Evolutionary conservation across 2,888 invertebrate species (phyloP), one percentile per base, ranked within the genome.

Genomic region (Apamea monoglypha): DNA sequence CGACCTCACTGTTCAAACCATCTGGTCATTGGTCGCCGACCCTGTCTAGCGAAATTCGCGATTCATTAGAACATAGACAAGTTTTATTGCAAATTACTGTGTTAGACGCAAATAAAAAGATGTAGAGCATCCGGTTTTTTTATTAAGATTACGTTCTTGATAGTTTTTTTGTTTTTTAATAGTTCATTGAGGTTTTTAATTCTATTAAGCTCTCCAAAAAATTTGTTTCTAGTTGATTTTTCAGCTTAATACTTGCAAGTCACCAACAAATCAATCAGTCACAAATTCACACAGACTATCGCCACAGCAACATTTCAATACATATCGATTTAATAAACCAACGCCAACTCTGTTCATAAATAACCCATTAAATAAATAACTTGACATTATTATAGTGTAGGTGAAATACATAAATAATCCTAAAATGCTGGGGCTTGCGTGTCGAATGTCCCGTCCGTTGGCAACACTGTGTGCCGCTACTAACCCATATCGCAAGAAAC

Each of bases 401-500:
- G 74, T 73, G 61, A 78, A 68, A 71, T 64, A 69, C 68, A 84
- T 79, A 82, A 82, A 85, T 79, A 77, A 85, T 63, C 59, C 74
- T 75, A 85, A 68, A 78, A 56, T 5, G 73, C 61, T 16, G 44
- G 53, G 64, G 53, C 67, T 70, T 68, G 89, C 88, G 82, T 88
- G 89, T 82, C 82, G 74, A 83, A 81, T 78, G 73, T 75, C 74
- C 69, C 70, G 67, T 67, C 72, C 67, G 75, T 12, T 12, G 29
- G 75, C 59, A 82, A 82, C 68, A 80, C 73, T 64, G 72, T 40
- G 79, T 84, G 81, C 68, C 85, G 82, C 84, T 82, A 87, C 85
- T 90, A 90, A 91, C 88, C 91, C 84, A 89, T 88, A 90, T 89
- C 80, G 78, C 76, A 85, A 83, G 84, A 86, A 89, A 82, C 82